These are phyloP conservation scores for Kryptolebias marmoratus DNA, from an alignment of 2,113 vertebrate species.

Conservation along the genomic window DNA sequence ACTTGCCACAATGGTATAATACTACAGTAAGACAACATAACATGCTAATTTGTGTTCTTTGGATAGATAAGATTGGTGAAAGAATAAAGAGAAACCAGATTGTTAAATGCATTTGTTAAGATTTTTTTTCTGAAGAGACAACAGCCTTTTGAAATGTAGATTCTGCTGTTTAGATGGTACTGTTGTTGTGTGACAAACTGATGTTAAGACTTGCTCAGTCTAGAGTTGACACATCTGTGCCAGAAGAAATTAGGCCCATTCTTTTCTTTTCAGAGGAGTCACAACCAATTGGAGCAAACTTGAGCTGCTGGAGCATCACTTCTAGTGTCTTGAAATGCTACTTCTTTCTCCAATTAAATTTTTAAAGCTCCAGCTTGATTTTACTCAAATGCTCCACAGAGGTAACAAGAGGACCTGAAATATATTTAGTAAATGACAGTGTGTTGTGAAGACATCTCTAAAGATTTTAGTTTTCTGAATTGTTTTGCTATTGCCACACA, in stretches of 20 bases:
- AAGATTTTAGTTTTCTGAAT: conserved; percentile 9
- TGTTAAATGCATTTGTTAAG: background rate
- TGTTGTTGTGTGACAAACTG: background rate
- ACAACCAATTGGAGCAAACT: conserved; percentile 43
- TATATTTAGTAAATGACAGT: conserved; percentile 46
- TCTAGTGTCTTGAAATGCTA: conserved; percentile 29
- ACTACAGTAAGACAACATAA: background rate
- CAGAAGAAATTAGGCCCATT: conserved; percentile 12
- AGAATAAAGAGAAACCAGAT: background rate
- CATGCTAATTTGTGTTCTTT: background rate
- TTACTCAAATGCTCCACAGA: conserved; percentile 50
- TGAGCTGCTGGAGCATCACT: conserved; percentile 35
- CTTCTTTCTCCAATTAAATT: conserved; percentile 54
- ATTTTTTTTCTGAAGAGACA: background rate
- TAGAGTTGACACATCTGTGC: background rate
- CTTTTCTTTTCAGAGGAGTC: conserved; percentile 12
- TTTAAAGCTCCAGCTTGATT: conserved; percentile 47
- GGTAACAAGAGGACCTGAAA: conserved; percentile 15
- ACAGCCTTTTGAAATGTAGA: background rate
- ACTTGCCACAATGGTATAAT: background rate
- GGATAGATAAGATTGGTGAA: background rate
- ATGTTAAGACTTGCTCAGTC: conserved; percentile 1
- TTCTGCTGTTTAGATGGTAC: background rate
- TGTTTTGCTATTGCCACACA: conserved; percentile 11
- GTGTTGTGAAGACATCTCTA: conserved; percentile 12